Conservation (phyloP, 1,140 invertebrate genomes). For the Bilobella aurantiaca region DNA sequence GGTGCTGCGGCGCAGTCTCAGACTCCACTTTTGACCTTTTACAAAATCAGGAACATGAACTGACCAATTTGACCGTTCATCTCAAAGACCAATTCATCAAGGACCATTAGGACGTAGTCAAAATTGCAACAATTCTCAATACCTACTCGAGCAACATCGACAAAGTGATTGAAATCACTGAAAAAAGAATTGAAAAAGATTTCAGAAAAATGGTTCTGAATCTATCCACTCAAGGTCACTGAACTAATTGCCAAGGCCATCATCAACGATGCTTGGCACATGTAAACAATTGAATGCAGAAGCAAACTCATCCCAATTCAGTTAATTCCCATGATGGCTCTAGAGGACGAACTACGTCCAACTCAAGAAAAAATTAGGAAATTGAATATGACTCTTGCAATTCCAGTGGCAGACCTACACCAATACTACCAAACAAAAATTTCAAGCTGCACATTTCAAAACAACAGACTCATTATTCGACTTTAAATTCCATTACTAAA, state of each 20-base stretch:
- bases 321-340: background rate
- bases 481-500: background rate
- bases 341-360: background rate
- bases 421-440: background rate
- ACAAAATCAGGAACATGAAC: background rate
- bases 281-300: background rate
- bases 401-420: background rate
- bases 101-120: background rate
- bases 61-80: background rate
- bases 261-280: background rate
- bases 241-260: background rate
- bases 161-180: background rate
- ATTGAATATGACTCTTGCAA: background rate
- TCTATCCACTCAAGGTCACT: background rate
- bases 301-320: background rate
- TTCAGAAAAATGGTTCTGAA: background rate
- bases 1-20: background rate
- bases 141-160: background rate
- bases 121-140: background rate
- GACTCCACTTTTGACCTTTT: background rate
- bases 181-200: background rate
- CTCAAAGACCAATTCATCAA: background rate
- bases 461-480: background rate
- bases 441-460: background rate
- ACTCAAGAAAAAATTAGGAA: background rate